Conservation (phyloP, 2,888 invertebrate species). For the Drosophila histrio region DNA sequence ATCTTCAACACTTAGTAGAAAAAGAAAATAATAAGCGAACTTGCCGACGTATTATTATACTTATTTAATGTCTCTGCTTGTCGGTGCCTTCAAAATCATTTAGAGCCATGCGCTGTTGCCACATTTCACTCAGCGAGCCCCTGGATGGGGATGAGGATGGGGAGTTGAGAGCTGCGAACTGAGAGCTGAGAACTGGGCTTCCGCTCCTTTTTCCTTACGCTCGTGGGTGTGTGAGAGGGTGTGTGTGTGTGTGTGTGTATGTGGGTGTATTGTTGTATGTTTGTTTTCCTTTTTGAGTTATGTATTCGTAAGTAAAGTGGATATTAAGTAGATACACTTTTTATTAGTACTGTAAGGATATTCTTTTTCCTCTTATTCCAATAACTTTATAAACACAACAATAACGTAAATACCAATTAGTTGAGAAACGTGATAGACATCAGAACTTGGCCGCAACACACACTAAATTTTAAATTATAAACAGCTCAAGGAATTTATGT, state of each 20-base stretch:
- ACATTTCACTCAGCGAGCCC: conserved; percentile 45
- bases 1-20: conserved; percentile 29
- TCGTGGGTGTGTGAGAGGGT: conserved; percentile 8
- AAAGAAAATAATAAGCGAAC: conserved; percentile 18
- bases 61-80: conserved; percentile 55
- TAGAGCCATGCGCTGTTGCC: conserved; percentile 58
- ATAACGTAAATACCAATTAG: conserved; percentile 34
- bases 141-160: conserved; percentile 2
- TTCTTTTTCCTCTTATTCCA: conserved; percentile 2
- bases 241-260: not conserved
- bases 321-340: conserved; percentile 38
- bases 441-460: conserved; percentile 20
- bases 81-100: conserved; percentile 40
- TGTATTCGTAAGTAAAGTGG: conserved; percentile 36
- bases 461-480: conserved; percentile 24
- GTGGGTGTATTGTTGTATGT: conserved; percentile 7
- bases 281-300: conserved; percentile 28
- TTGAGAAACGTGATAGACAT: conserved; percentile 14
- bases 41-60: conserved; percentile 52
- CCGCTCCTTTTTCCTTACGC: conserved; percentile 39
- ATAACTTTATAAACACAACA: conserved; percentile 17
- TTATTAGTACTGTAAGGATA: not conserved
- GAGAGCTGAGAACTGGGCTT: conserved; percentile 23
- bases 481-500: not conserved
- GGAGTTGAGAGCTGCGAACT: conserved; percentile 1